These are phyloP conservation scores for Eciton burchellii DNA, from an alignment of 1,140 invertebrate species.

Conservation along the genomic window DNA sequence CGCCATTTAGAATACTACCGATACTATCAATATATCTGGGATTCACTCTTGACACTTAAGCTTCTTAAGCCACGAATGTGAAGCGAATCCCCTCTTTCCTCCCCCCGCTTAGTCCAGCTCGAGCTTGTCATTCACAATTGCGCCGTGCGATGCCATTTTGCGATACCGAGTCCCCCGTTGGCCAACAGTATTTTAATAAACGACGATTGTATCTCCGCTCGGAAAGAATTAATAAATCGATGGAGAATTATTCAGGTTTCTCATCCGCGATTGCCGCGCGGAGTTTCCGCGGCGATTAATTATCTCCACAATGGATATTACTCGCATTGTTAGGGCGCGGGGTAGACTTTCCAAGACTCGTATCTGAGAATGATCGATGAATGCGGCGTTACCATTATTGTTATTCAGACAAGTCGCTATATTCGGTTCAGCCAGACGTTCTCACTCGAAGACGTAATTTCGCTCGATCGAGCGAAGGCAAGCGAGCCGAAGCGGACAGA, in stretches of 20 bases:
- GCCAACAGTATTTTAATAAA: slow-evolving; percentile 25
- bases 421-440: slow-evolving; percentile 17
- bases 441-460: slow-evolving; percentile 21
- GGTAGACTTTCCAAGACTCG: slow-evolving; percentile 18
- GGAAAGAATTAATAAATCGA: slow-evolving; percentile 9
- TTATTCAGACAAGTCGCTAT: slow-evolving; percentile 20
- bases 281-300: slow-evolving; percentile 32
- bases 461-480: background rate
- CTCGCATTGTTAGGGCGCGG: background rate
- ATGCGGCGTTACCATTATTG: slow-evolving; percentile 28
- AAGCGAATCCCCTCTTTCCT: slow-evolving; percentile 17
- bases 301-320: slow-evolving; percentile 40
- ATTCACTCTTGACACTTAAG: slow-evolving; percentile 29
- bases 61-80: background rate
- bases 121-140: background rate
- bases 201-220: background rate
- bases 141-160: background rate
- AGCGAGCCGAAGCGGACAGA: slow-evolving; percentile 21
- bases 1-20: background rate
- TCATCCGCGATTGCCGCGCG: background rate
- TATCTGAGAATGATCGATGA: slow-evolving; percentile 51
- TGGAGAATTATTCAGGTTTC: slow-evolving; percentile 13
- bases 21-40: slow-evolving; percentile 8
- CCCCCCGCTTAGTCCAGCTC: background rate
- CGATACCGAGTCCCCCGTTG: background rate